Evolutionary conservation across 2,113 vertebrate genomes (phyloP).

Genomic region (Callipepla squamata): DNA sequence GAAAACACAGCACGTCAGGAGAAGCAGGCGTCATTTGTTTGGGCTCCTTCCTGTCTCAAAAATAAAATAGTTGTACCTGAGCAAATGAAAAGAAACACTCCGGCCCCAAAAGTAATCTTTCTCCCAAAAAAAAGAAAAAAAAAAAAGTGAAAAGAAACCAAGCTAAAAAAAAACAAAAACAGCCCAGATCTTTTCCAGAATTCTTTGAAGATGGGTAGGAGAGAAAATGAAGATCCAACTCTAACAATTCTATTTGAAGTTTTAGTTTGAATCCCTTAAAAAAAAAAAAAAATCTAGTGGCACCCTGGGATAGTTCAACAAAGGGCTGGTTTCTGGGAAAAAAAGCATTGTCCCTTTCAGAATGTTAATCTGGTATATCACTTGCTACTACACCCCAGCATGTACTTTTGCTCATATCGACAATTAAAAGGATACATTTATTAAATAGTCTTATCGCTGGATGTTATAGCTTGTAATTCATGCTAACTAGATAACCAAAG

Average conservation of each 20-base stretch:
- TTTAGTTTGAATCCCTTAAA: constrained; percentile 71
- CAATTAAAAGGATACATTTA: constrained; percentile 84
- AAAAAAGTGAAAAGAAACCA: background rate
- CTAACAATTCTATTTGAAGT: constrained; percentile 73
- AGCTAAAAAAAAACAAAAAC: background rate
- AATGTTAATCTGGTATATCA: constrained; percentile 93
- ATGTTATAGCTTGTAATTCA: constrained; percentile 82
- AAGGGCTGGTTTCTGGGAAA: constrained; percentile 92
- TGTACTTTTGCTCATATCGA: constrained; percentile 81
- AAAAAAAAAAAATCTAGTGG: constrained; percentile 65
- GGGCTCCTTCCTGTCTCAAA: background rate
- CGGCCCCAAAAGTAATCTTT: constrained; percentile 19
- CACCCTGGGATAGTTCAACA: constrained; percentile 87
- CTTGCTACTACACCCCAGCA: constrained; percentile 83
- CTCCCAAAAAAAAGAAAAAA: constrained; percentile 4
- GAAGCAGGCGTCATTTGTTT: background rate
- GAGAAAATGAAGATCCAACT: constrained; percentile 63
- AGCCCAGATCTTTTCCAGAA: background rate
- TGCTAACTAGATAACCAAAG: constrained; percentile 80
- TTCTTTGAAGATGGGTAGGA: constrained; percentile 56
- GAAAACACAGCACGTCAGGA: background rate
- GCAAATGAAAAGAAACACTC: background rate
- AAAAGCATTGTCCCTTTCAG: constrained; percentile 85
- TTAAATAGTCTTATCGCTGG: constrained; percentile 81
- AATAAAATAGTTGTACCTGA: background rate